Base-by-base conservation (phyloP, 2,888 invertebrate species). In the Ferrisia virgata region DNA sequence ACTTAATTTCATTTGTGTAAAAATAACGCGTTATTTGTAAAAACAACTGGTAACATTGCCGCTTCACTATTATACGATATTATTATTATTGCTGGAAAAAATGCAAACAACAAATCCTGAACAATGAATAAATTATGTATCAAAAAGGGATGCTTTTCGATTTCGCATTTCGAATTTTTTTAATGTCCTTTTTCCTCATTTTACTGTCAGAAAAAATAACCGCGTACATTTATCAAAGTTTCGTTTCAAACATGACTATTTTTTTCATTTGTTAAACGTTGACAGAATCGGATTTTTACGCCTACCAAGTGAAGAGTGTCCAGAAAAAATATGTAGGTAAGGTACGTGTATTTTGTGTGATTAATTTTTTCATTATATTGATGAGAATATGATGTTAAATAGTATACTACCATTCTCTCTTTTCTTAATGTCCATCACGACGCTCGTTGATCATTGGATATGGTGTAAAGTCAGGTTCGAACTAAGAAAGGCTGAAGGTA, bases 41-140 rank as follows among this genome's bases (percentile, higher is more conserved):
- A 53, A 64, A 64, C n/a, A 53, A 9, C 58, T 11, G 13, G 58
- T 28, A 25, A 28, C 28, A 64, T 22, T 53, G 53, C 1, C 25
- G 13, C 28, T 28, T 28, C 28, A 13, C 11, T 64, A 64, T 64
- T 28, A n/a, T n/a, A n/a, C n/a, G n/a, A n/a, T 64, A 64, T 64
- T 25, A 64, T 64, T 64, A 64, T 64, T 64, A 64, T 64, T 64
- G 28, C 28, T 64, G 28, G 58, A 25, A 28, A 64, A 64, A 11
- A 28, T 28, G 28, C 58, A n/a, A 53, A n/a, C n/a, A 18, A 8
- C 53, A 64, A 64, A 64, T 64, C 58, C 58, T 28, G 58, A 64
- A 64, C 58, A 64, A 64, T 64, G 58, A 64, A 64, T 64, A 64
- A 64, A 64, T 64, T 64, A 64, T 64, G 58, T 64, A 64, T 64